Base-by-base conservation (phyloP, 1,140 invertebrate species). In the Drosophila melanica region DNA sequence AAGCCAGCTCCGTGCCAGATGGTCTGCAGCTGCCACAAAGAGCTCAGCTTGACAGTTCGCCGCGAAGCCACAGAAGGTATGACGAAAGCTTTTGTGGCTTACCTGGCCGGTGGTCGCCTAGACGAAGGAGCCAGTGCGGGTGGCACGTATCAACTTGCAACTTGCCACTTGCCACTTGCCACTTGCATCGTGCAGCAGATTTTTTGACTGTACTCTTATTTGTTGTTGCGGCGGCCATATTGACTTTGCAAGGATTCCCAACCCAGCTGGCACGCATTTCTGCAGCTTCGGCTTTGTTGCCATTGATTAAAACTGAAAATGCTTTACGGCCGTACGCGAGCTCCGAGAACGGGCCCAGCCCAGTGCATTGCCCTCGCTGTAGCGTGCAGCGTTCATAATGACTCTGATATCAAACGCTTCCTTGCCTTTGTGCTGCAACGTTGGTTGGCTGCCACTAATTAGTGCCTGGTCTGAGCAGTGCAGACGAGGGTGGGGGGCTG, bases 391-490 rank as follows among this genome's bases (percentile, higher is more conserved):
- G 4, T 7, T 7, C 27, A 27, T 60, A 62, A 57, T 58, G 62
- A 57, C 80, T 79, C 72, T 35, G 72, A 76, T 59, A 63, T 78
- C 75, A 79, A 75, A 79, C 80, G 66, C 20, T 62, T 71, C 63
- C 54, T 59, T 75, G 67, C 44, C 62, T 68, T 75, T 75, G 75
- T 47, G 67, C 33, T 23, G 73, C 58, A 41, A 58, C 63, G 47
- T 73, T 69, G 68, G 59, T 69, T 75, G 65, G 54, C 57, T 87
- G 73, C 76, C 79, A 77, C 82, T 87, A 87, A 89, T 89, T 87
- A 89, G 71, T 64, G 67, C 54, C 12, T 37, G 23, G 42, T 35
- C 39, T 18, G n/a, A 45, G 33, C 27, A 27, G 3, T 1, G 33
- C 16, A 10, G 12, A 16, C 7, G 20, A 11, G 30, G n/a, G 35